Conservation (phyloP, 2,888 invertebrate species). For the Spodoptera littoralis region DNA sequence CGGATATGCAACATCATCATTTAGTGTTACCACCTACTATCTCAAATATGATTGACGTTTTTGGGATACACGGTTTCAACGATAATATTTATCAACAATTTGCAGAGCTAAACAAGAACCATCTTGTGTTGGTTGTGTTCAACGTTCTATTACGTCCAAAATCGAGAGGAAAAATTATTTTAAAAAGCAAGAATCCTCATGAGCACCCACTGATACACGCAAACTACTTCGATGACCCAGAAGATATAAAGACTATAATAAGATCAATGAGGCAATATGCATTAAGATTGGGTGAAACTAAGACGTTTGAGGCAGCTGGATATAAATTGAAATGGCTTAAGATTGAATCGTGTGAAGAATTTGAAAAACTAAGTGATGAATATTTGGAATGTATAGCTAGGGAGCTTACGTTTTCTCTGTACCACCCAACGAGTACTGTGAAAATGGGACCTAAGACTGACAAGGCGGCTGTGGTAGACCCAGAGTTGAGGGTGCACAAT, state of each 20-base stretch:
- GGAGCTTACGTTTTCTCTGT: slow-evolving; percentile 85
- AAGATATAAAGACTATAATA: slow-evolving; percentile 82
- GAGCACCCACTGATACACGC: slow-evolving; percentile 90
- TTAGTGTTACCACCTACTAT: slow-evolving; percentile 67
- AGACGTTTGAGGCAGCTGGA: slow-evolving; percentile 66
- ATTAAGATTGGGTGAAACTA: slow-evolving; percentile 66
- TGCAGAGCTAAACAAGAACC: slow-evolving; percentile 65
- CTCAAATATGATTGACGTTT: slow-evolving; percentile 65
- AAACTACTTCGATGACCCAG: slow-evolving; percentile 89
- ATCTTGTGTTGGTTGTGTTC: slow-evolving; percentile 79
- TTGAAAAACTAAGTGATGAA: slow-evolving; percentile 63
- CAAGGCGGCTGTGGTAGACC: slow-evolving; percentile 86
- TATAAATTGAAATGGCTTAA: slow-evolving; percentile 72
- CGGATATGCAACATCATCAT: slow-evolving; percentile 74
- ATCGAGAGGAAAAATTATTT: slow-evolving; percentile 90
- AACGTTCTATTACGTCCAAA: slow-evolving; percentile 91
- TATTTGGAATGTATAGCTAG: slow-evolving; percentile 70
- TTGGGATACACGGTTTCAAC: slow-evolving; percentile 62
- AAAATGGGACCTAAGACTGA: slow-evolving; percentile 89
- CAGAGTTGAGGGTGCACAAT: slow-evolving; percentile 87
- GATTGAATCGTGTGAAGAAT: slow-evolving; percentile 69
- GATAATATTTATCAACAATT: slow-evolving; percentile 67
- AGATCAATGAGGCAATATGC: slow-evolving; percentile 64
- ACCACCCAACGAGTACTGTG: slow-evolving; percentile 91
- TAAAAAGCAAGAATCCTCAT: slow-evolving; percentile 91